Base-by-base conservation (phyloP, 2,888 invertebrate species). In the Globia sparganii region DNA sequence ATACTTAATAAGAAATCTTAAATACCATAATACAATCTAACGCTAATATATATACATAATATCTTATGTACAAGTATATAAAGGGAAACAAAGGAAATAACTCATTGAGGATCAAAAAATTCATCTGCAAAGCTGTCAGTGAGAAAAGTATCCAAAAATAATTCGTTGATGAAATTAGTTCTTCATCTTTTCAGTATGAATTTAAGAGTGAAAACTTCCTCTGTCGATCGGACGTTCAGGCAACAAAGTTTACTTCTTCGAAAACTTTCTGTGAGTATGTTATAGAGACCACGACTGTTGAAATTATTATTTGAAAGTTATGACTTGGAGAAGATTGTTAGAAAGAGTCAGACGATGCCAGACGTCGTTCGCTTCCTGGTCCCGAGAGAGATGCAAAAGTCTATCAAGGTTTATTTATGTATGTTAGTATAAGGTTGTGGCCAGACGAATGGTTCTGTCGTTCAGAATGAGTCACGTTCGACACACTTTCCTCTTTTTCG, bases 291-390 rank as follows among this genome's bases (percentile, higher is more conserved):
- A 46, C 58, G 49, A 58, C 56, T 64, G 49, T 43, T 66, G 72
- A 79, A 78, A 67, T 68, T 11, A 58, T 34, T 31, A 68, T 79
- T 49, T 21, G 79, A 37, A 40, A 64, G 79, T 49, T 78, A 68
- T 74, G 58, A 64, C 67, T 79, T 34, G 46, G n/a, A 64, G 79
- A 15, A 79, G 67, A 79, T 68, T 68, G 74, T 25, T 64, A 34
- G 67, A 74, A 49, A 34, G 67, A 58, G 62, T 49, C 56, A 40
- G 28, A 18, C 25, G 67, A 68, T 68, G 11, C 79, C 64, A 79
- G 79, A 79, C 79, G 13, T 74, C 56, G 25, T 37, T 62, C 43
- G 25, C 28, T 28, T 21, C 21, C 46, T 18, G 31, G 21, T 67
- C 74, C 62, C 46, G 56, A 68, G 67, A 46, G 79, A 64, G 78